Evolutionary conservation across 2,113 vertebrate species (phyloP).

Genomic region (Clinocottus analis): DNA sequence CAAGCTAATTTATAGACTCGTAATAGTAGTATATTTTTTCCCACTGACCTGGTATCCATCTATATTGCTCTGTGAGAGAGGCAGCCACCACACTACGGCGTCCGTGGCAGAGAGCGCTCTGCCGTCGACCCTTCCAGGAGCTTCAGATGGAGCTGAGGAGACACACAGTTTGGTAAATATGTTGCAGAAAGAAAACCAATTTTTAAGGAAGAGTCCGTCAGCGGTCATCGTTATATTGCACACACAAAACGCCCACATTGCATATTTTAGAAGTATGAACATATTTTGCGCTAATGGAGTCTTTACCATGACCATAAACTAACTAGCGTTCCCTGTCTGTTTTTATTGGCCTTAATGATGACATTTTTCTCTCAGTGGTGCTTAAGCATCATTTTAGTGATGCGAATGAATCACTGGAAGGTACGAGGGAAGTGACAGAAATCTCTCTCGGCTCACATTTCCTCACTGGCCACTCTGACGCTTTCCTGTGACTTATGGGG

Average conservation of each 20-base stretch:
- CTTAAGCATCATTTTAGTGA: conserved; percentile 9
- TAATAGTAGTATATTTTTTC: too few species aligned
- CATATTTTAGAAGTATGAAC: conserved; percentile 9
- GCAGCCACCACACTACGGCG: conserved; percentile 89
- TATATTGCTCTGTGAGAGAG: conserved; percentile 83
- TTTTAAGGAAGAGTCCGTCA: background rate
- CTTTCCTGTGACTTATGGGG: conserved; percentile 72
- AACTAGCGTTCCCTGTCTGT: background rate
- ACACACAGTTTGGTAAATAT: conserved; percentile 18
- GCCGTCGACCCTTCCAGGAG: conserved; percentile 81
- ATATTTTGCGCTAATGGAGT: conserved; percentile 13
- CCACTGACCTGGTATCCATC: conserved; percentile 92
- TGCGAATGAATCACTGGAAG: conserved; percentile 20
- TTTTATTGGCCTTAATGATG: conserved; percentile 3
- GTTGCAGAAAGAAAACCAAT: background rate
- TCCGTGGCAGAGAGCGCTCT: conserved; percentile 90
- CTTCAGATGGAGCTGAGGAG: conserved; percentile 88
- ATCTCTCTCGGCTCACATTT: conserved; percentile 20
- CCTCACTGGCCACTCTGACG: background rate
- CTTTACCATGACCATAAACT: conserved; percentile 21
- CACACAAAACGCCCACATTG: background rate
- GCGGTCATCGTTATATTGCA: background rate
- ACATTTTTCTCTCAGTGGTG: conserved; percentile 6
- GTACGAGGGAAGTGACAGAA: conserved; percentile 22
- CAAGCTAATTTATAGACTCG: too few species aligned